phyloP scores from a whole-genome alignment of 2,888 invertebrate species.

The Sympetrum striolatum region DNA sequence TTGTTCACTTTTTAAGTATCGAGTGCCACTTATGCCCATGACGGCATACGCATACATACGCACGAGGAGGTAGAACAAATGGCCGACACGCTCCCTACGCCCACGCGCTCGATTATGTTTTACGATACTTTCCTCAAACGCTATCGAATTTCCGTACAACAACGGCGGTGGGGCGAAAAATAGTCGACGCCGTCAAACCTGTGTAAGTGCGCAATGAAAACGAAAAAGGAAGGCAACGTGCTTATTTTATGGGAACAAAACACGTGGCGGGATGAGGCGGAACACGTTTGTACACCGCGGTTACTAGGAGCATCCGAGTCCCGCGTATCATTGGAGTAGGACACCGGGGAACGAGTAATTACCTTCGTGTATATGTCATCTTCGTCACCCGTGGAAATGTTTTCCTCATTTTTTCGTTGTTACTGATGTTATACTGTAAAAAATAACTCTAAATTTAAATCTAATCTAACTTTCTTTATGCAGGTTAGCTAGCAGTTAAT shows the following conservation, averaged over 20 bases:
- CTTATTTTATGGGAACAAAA: background rate
- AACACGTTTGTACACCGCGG: background rate
- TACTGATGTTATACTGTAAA: too few relatives aligned
- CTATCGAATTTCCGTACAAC: too few relatives aligned
- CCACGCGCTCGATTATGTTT: too few relatives aligned
- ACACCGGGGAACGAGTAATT: background rate
- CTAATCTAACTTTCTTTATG: too few relatives aligned
- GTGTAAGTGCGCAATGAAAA: background rate
- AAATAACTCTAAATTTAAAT: too few relatives aligned
- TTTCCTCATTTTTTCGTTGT: too few relatives aligned
- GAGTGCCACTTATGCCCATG: background rate
- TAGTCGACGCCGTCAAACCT: too few relatives aligned
- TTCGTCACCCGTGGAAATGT: background rate
- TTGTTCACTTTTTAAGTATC: background rate
- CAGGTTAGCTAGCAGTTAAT: too few relatives aligned
- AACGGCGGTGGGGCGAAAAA: too few relatives aligned
- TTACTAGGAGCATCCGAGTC: background rate
- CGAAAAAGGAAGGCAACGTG: background rate
- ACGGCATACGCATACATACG: background rate
- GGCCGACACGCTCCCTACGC: too few relatives aligned
- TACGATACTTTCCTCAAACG: too few relatives aligned
- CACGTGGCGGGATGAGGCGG: background rate
- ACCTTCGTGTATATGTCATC: background rate
- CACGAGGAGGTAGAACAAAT: too few relatives aligned
- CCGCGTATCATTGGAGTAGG: background rate